Conservation (phyloP, 1,140 invertebrate species). For the Saccostrea glomerata region DNA sequence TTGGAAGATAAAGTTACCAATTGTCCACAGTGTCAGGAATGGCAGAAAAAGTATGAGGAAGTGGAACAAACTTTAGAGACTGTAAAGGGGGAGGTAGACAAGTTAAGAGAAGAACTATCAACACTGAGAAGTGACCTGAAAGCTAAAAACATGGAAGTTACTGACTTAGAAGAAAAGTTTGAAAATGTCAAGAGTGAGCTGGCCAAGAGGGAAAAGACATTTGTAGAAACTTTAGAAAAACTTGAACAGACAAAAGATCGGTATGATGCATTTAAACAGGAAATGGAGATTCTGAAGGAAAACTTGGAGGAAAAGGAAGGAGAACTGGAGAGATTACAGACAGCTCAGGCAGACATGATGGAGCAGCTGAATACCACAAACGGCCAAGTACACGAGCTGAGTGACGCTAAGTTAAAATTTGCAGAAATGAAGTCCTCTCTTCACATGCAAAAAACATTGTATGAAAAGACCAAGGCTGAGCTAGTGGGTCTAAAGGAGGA, state of each 20-base stretch:
- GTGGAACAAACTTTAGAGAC: not conserved
- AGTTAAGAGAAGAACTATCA: not conserved
- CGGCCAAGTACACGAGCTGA: constrained; percentile 38
- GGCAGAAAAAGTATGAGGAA: constrained; percentile 36
- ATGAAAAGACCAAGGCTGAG: constrained; percentile 57
- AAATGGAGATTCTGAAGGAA: not conserved
- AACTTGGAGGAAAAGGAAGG: constrained; percentile 14
- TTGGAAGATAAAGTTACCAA: not conserved
- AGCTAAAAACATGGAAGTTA: constrained; percentile 41
- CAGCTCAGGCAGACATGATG: not conserved
- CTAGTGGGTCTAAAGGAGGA: not conserved
- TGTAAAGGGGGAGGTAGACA: not conserved
- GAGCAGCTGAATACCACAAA: constrained; percentile 32
- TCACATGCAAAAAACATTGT: constrained; percentile 60
- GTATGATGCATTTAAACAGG: constrained; percentile 11
- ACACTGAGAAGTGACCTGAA: constrained; percentile 1
- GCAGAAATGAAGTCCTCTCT: constrained; percentile 59
- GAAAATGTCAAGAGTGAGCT: constrained; percentile 36
- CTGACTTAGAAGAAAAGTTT: constrained; percentile 42
- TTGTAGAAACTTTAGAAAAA: constrained; percentile 41
- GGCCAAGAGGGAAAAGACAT: constrained; percentile 25
- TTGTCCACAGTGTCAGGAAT: constrained; percentile 17
- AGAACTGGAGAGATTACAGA: constrained; percentile 37
- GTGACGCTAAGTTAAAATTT: constrained; percentile 46
- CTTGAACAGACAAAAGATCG: constrained; percentile 37